Percentiles rank a stretch among this genome's conserved stretches.
These are phyloP conservation scores for Typhlichthys subterraneus DNA, from an alignment of 2,797 vertebrate species.

Conservation along the genomic window DNA sequence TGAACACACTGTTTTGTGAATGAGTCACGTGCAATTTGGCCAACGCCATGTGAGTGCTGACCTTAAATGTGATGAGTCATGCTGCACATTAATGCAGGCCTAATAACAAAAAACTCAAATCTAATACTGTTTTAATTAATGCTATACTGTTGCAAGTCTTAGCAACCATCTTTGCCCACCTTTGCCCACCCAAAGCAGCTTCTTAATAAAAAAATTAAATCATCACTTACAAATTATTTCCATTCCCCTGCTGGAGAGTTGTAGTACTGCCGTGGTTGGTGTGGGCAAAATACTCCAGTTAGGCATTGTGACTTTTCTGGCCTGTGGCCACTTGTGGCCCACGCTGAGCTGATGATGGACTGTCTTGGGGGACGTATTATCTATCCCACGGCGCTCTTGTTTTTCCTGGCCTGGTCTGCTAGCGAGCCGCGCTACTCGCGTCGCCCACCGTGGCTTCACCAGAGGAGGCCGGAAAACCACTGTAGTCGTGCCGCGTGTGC, in stretches of 20 bases:
- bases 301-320: too few relatives aligned
- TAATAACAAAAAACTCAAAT: too few relatives aligned
- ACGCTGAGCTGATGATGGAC: conserved; percentile 26
- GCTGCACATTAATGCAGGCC: conserved; percentile 36
- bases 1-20: conserved; percentile 56
- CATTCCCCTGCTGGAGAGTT: too few relatives aligned
- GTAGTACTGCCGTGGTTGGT: not conserved
- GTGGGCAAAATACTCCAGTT: too few relatives aligned
- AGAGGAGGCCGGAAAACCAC: conserved; percentile 76
- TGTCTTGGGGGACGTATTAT: conserved; percentile 37
- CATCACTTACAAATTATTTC: too few relatives aligned
- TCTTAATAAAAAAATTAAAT: too few relatives aligned
- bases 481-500: conserved; percentile 68
- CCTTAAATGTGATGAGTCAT: conserved; percentile 73
- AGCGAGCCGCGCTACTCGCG: conserved; percentile 62
- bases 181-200: too few relatives aligned
- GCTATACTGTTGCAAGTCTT: conserved; percentile 5
- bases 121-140: too few relatives aligned
- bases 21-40: conserved; percentile 61
- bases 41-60: conserved; percentile 49
- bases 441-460: conserved; percentile 65
- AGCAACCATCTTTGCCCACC: too few relatives aligned
- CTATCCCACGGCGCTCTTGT: conserved; percentile 62
- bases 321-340: not conserved
- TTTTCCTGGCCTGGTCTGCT: conserved; percentile 65